Conservation (phyloP, 1,140 invertebrate genomes). For the Sminthurides bifidus region DNA sequence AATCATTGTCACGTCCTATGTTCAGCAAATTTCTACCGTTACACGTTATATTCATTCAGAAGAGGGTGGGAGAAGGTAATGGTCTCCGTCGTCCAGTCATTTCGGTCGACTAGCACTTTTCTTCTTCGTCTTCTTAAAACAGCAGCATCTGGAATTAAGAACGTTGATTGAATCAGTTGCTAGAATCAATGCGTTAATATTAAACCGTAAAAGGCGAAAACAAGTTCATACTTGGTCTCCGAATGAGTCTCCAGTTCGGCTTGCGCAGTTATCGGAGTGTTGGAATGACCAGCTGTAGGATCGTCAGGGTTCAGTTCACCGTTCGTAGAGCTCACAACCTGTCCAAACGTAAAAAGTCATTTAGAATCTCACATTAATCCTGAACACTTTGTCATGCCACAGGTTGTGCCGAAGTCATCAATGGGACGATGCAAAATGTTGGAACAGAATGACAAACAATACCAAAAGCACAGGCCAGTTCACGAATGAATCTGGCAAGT, state of each 20-base stretch:
- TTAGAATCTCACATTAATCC: no score
- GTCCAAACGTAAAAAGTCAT: no score
- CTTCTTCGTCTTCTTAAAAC: slow-evolving; percentile 32
- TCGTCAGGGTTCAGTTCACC: slow-evolving; percentile 89
- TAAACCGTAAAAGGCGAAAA: not conserved
- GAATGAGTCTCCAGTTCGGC: slow-evolving; percentile 85
- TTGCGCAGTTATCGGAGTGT: slow-evolving; percentile 84
- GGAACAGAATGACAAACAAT: no score
- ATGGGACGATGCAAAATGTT: no score
- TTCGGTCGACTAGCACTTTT: slow-evolving; percentile 31
- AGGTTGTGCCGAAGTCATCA: no score
- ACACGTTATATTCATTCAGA: slow-evolving; percentile 25
- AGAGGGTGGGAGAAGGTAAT: slow-evolving; percentile 30
- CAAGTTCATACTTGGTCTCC: slow-evolving; percentile 71
- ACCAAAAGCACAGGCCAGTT: no score
- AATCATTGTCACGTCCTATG: no score
- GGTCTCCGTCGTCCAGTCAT: slow-evolving; percentile 32
- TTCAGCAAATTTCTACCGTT: no score
- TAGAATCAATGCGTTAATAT: not conserved
- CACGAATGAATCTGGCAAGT: no score
- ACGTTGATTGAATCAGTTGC: slow-evolving; percentile 1
- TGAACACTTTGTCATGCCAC: no score
- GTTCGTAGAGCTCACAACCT: slow-evolving; percentile 96
- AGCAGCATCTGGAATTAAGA: slow-evolving; percentile 26
- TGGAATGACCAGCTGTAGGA: slow-evolving; percentile 88